Evolutionary conservation across 1,140 invertebrate genomes (phyloP), one percentile per base, ranked within the genome.

Genomic region (Grapholita molesta): DNA sequence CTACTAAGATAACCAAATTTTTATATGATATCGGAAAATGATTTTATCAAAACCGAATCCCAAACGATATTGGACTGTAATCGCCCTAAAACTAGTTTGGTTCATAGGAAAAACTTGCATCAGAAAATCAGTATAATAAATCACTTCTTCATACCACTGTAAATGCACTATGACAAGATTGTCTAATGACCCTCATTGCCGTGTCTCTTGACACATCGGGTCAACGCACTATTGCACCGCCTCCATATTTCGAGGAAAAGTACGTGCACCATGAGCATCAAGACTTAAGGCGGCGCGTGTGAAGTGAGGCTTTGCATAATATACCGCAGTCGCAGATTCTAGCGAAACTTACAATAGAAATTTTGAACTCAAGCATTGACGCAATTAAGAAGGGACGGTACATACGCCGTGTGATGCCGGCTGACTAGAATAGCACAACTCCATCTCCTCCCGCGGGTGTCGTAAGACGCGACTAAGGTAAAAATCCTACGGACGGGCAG

Each of bases 131-230:
- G 2, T 3, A 12, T 61, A 15, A 61, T 61, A 61, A 61, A 61
- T 61, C 55, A 28, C 2, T 18, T 18, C n/a, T 30, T 15, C 12
- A 5, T 61, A 25, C 25, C 25, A 30, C 55, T 30, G 55, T 61
- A 61, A 25, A 8, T 48, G 2, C 42, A 48, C n/a, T 61, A 15
- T 61, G 55, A 61, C 55, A 61, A 30, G 25, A 61, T 30, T 61
- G 55, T 61, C 55, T 61, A 61, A 61, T 61, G 55, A 61, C 55
- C 28, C 55, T 61, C 55, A 61, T 61, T 61, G 30, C 55, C 15
- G 55, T 12, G 25, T 61, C 25, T 57, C 53, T 57, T 30, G 55
- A 61, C 55, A 61, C 55, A 28, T 5, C n/a, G 15, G 28, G 55
- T 61, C 55, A 61, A 61, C 15, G 55, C 55, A 28, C 55, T 32